Evolutionary conservation across 2,888 invertebrate genomes (phyloP).

Genomic region (Rotaria macrura): DNA sequence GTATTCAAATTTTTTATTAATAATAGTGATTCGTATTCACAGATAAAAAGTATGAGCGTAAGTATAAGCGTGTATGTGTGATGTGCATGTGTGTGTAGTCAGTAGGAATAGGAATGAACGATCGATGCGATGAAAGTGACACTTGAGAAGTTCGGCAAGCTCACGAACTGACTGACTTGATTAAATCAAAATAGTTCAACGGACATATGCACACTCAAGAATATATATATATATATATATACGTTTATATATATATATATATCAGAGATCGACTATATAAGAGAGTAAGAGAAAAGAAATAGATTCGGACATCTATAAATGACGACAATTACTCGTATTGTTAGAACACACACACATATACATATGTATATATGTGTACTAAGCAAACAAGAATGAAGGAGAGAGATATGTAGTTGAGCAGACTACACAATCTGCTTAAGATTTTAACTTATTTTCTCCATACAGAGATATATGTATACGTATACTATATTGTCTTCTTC

Average conservation of each 20-base stretch:
- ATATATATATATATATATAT: too few relatives aligned
- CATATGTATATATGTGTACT: background rate
- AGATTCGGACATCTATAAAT: background rate
- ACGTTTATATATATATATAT: background rate
- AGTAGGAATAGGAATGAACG: background rate
- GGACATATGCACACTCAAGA: background rate
- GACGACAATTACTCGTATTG: background rate
- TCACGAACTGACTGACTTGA: background rate
- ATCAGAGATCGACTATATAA: background rate
- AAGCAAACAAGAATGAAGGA: background rate
- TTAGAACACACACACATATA: background rate
- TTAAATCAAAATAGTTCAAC: background rate
- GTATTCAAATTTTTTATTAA: background rate
- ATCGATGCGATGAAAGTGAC: background rate
- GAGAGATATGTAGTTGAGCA: background rate
- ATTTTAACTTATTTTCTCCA: background rate
- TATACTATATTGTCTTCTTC: background rate
- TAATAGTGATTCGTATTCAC: background rate
- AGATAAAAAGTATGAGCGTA: background rate
- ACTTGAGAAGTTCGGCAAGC: background rate
- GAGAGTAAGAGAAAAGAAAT: background rate
- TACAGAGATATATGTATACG: background rate
- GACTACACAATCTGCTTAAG: background rate
- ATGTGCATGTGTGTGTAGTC: background rate
- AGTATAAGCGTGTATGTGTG: background rate